Evolutionary conservation across 2,797 vertebrate species (phyloP).

Genomic region (Anas bernieri): DNA sequence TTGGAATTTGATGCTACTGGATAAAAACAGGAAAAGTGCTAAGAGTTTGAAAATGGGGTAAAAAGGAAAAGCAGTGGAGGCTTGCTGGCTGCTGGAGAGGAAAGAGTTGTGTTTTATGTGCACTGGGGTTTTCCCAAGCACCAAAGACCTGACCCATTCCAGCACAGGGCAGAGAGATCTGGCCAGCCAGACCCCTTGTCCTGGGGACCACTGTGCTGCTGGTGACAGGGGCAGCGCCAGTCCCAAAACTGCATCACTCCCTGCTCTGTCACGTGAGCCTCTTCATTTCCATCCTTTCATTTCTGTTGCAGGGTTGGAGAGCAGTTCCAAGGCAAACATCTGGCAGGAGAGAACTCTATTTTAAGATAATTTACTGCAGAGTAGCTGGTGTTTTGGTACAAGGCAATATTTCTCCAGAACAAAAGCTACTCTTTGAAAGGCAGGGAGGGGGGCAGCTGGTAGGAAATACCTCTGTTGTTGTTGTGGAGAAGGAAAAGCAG

Average conservation of each 20-base stretch:
- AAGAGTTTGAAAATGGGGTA: no score
- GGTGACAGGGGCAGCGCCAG: rapidly evolving
- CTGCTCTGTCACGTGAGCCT: not conserved
- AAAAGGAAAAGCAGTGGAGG: not conserved
- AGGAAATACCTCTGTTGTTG: constrained; percentile 20
- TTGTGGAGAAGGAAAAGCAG: constrained; percentile 1
- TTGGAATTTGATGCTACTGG: no score
- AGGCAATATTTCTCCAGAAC: not conserved
- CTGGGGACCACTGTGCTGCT: not conserved
- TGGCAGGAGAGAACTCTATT: not conserved
- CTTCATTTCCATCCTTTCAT: not conserved
- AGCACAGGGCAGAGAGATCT: not conserved
- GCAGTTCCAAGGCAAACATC: constrained; percentile 23
- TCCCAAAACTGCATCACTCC: not conserved
- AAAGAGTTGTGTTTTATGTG: not conserved
- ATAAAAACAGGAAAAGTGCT: no score
- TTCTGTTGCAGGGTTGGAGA: not conserved
- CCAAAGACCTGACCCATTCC: not conserved
- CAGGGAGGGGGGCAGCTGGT: rapidly evolving
- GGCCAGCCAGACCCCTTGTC: not conserved
- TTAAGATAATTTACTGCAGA: constrained; percentile 37
- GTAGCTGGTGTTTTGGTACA: not conserved
- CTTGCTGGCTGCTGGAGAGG: not conserved
- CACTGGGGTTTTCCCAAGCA: not conserved
- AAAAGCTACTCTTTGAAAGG: constrained; percentile 18